Base-by-base conservation (phyloP, 2,113 vertebrate genomes). In the Chrysochloris asiatica region DNA sequence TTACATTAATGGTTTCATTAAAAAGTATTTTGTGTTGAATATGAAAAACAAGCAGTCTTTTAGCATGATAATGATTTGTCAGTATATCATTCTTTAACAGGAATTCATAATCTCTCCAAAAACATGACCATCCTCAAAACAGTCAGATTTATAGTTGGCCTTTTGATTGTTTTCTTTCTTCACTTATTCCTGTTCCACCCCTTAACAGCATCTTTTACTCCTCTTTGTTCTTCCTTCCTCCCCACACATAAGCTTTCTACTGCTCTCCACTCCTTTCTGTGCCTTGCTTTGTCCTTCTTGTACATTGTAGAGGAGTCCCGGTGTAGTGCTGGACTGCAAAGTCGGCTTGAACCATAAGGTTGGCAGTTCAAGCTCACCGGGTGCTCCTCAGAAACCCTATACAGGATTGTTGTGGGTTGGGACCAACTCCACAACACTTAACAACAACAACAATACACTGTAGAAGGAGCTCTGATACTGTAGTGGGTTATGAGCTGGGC, bases 21-120 rank as follows among this genome's bases (percentile, higher is more conserved):
- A 19, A 96, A 95, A 95, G 73, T 86, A 48, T 92, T n/a, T 96
- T 96, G 95, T 97, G 87, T 48, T 33, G 21, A 92, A 21, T 72
- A 0, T 78, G 48, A 52, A 61, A 86, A 86, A 36, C n/a, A 77
- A 63, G 69, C 87, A 26, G 50, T 76, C 9, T 52, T 69, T 95
- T 38, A 83, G 52, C 22, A 79, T 96, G 71, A 24, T 33, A 91
- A 65, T 10, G 48, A 16, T 54, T 89, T 90, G 19, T 79, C 45
- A 19, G n/a, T n/a, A 30, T 73, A 83, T 13, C 0, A 36, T 41
- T 2, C 38, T 83, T 63, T 17, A 13, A 7, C 8, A 43, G 48
- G 80, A 26, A 54, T 90, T 2, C 50, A 43, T 45, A 33, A 80
- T 82, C 28, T 73, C 47, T 93, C n/a, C 65, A 43, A 87, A 71